A percentile compares a stretch with the other conserved stretches of the same genome.
Conservation (phyloP, 2,113 vertebrate species). For the Neogale vison region DNA sequence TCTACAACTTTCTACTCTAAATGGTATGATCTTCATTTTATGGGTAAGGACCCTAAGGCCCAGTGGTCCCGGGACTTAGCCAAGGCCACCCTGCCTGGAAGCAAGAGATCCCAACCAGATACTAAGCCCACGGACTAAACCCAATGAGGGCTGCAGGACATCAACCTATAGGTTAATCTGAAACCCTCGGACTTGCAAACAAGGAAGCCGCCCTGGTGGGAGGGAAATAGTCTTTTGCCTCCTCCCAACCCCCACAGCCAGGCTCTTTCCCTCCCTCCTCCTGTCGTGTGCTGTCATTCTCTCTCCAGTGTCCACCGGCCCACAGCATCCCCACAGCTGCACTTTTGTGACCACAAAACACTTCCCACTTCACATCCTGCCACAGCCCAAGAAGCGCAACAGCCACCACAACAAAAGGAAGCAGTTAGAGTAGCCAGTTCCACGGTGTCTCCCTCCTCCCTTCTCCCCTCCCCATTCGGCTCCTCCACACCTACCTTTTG, state of each 20-base stretch:
- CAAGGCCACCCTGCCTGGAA: neutral
- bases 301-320: neutral
- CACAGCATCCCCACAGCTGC: neutral
- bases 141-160: too few relatives aligned
- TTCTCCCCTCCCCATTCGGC: fast-evolving
- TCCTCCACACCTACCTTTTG: neutral
- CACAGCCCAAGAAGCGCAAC: neutral
- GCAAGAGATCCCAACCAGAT: neutral
- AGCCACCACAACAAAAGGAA: neutral
- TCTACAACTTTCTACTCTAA: neutral
- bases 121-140: neutral
- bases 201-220: neutral
- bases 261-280: neutral
- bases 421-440: neutral
- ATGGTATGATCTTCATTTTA: neutral
- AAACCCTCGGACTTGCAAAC: neutral
- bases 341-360: neutral
- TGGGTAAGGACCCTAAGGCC: neutral
- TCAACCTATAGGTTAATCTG: neutral
- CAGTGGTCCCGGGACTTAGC: neutral
- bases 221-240: neutral
- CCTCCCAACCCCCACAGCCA: too few relatives aligned
- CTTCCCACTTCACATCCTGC: slow-evolving; percentile 41
- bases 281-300: neutral
- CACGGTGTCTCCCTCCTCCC: neutral